Evolutionary conservation across 2,888 invertebrate genomes (phyloP).

Genomic region (Platypus cylindrus): DNA sequence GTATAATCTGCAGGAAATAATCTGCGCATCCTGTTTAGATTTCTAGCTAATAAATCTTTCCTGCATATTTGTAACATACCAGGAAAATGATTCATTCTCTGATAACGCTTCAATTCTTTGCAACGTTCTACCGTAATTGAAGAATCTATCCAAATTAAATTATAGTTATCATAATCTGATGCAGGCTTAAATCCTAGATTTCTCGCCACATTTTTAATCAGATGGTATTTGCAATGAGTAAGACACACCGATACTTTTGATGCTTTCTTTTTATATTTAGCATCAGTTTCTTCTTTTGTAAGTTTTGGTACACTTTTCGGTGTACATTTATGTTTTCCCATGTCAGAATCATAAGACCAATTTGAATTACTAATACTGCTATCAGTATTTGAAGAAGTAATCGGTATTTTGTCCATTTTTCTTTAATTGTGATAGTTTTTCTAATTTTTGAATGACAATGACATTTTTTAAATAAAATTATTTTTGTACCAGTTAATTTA

Average conservation of each 20-base stretch:
- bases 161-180: conserved; percentile 72
- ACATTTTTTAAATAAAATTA: too few species aligned
- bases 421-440: too few species aligned
- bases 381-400: conserved; percentile 2
- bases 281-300: background rate
- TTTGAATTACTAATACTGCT: background rate
- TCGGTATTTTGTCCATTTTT: too few species aligned
- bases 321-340: background rate
- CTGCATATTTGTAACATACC: conserved; percentile 42
- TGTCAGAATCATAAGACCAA: background rate
- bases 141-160: conserved; percentile 82
- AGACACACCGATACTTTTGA: conserved; percentile 47
- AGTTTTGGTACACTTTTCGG: conserved; percentile 2
- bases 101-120: conserved; percentile 84
- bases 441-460: too few species aligned
- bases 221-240: conserved; percentile 60
- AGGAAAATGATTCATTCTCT: conserved; percentile 89
- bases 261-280: conserved; percentile 17
- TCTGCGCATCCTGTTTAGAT: conserved; percentile 80
- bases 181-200: conserved; percentile 67
- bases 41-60: conserved; percentile 79
- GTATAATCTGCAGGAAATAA: conserved; percentile 82
- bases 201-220: conserved; percentile 55
- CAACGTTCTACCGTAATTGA: conserved; percentile 75
- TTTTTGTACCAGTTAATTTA: too few species aligned